phyloP scores from a whole-genome alignment of 2,797 vertebrate species.

The Novumbra hubbsi region DNA sequence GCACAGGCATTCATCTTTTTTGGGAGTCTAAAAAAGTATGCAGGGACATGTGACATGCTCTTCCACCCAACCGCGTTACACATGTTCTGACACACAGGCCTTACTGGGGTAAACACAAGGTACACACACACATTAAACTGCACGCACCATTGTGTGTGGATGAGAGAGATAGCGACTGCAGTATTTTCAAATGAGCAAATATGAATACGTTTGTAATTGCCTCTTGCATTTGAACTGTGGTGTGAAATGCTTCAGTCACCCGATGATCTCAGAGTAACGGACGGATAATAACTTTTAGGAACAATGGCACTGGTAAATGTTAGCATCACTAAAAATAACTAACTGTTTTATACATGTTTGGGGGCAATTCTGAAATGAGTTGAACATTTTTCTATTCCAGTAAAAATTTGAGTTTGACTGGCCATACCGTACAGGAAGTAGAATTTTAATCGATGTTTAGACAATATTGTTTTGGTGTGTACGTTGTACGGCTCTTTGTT shows the following conservation, averaged over 20 bases:
- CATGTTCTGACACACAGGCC: constrained; percentile 4
- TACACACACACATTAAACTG: not conserved
- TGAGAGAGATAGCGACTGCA: not conserved
- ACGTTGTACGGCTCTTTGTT: no score
- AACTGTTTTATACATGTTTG: no score
- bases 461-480: no score
- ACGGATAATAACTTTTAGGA: not conserved
- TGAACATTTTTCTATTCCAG: no score
- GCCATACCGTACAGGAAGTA: no score
- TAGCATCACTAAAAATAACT: not conserved
- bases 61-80: constrained; percentile 10
- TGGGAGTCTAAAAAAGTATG: constrained; percentile 45
- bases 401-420: no score
- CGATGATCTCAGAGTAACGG: not conserved
- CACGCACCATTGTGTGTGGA: not conserved
- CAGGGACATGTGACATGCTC: constrained; percentile 44
- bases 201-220: not conserved
- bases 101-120: not conserved
- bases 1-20: constrained; percentile 56
- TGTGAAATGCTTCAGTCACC: not conserved
- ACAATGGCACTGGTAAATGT: not conserved
- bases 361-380: no score
- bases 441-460: no score
- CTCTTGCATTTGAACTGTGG: not conserved
- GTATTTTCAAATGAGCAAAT: not conserved